A percentile compares a stretch with the other conserved stretches of the same genome.
phyloP scores from a whole-genome alignment of 2,113 vertebrate species.

The Macquaria ambigua region DNA sequence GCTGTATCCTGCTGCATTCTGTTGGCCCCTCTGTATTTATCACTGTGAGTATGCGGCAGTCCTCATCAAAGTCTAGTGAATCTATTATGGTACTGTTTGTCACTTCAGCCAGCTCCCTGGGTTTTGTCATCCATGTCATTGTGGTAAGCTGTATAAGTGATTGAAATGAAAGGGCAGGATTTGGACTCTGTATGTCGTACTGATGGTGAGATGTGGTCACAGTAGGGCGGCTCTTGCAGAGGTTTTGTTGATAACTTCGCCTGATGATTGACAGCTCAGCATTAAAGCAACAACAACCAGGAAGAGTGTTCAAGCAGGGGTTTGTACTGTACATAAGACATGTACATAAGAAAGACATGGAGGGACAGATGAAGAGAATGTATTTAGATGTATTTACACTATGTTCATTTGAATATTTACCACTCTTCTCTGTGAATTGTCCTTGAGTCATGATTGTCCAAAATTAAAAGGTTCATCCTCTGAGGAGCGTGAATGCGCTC shows the following conservation, averaged over 20 bases:
- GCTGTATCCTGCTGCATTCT: constrained; percentile 29
- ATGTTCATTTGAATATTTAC: too few relatives aligned
- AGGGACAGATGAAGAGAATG: too few relatives aligned
- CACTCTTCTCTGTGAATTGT: too few relatives aligned
- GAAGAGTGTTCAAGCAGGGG: neutral
- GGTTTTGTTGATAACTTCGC: constrained; percentile 32
- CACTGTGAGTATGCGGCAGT: constrained; percentile 24
- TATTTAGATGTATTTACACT: too few relatives aligned
- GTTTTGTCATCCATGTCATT: constrained; percentile 52
- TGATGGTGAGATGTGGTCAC: constrained; percentile 40
- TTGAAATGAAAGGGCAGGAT: constrained; percentile 50
- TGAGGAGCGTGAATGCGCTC: too few relatives aligned
- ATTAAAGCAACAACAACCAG: neutral
- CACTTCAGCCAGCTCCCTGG: constrained; percentile 30
- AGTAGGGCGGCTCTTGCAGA: neutral
- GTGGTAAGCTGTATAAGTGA: constrained; percentile 29
- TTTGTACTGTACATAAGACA: neutral
- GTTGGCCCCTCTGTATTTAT: constrained; percentile 43
- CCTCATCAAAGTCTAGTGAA: constrained; percentile 19
- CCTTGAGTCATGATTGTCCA: too few relatives aligned
- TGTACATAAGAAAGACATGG: too few relatives aligned
- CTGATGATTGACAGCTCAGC: constrained; percentile 47
- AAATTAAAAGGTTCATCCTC: too few relatives aligned
- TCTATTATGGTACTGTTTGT: constrained; percentile 52
- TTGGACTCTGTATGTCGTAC: constrained; percentile 13